Evolutionary conservation across 37 sponge, comb jelly and placozoan genomes (phyloP), one percentile per base, ranked within the genome.

Genomic region (Aplysina aerophoba): DNA sequence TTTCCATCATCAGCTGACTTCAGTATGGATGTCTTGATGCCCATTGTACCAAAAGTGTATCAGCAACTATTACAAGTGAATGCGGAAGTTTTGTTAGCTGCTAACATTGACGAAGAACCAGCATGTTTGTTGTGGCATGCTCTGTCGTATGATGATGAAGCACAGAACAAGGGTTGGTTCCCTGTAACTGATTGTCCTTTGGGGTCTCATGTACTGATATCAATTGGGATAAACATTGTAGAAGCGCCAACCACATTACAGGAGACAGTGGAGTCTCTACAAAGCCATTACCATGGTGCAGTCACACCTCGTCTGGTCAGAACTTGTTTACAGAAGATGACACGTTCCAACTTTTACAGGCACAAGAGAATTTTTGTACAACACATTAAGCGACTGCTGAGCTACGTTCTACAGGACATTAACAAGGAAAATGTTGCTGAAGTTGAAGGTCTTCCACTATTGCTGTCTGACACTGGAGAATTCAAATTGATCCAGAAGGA

Each of bases 161-260:
- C 16, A 40, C 54, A 75, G 22, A 50, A 21, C 21, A 75, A 75
- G 22, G 78, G 78, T 1, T 75, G 78, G 78, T 75, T 75, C 40
- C 25, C 2, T 41, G 22, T 15, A 24, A 4, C 37, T 1, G 20
- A 33, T 13, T 6, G 41, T 40, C 0, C 44, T 75, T 19, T 44
- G 24, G 1, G 39, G 20, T 1, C 17, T n/a, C 44, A 37, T 15
- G 53, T 75, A 8, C 37, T 75, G 21, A 1, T 41, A n/a, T 17
- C 78, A 20, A 53, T 75, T 22, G 78, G 78, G 4, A 11, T 75
- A 50, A 36, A 75, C 38, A n/a, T 75, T 75, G 39, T 44, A 19
- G 20, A 0, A 75, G 78, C 78, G 0, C 78, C 78, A 8, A 8
- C n/a, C 41, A 21, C 37, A 21, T 44, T 75, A 17, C 21, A 41